Evolutionary conservation across 1,140 invertebrate genomes (phyloP).

Genomic region (Anastrepha ludens): DNA sequence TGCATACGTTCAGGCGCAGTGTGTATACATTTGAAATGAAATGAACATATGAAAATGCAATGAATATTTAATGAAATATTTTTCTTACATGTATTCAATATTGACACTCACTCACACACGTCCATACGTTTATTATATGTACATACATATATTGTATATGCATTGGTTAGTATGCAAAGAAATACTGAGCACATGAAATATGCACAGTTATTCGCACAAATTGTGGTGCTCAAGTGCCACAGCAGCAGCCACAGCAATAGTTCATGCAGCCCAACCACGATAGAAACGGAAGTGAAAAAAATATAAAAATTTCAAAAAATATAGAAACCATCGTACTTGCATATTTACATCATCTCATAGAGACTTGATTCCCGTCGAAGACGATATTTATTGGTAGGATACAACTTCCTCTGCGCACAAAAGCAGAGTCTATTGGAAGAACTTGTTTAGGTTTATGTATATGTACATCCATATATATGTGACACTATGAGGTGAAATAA

Average conservation of each 20-base stretch:
- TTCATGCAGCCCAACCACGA: background rate
- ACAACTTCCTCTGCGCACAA: no score
- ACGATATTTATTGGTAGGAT: no score
- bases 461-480: no score
- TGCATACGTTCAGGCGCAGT: slow-evolving; percentile 39
- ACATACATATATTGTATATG: no score
- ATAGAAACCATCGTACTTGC: background rate
- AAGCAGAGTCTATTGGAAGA: no score
- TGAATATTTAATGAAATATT: slow-evolving; percentile 53
- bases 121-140: background rate
- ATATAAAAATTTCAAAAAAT: background rate
- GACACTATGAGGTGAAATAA: no score
- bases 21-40: slow-evolving; percentile 33
- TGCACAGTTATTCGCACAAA: background rate
- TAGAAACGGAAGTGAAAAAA: slow-evolving; percentile 11
- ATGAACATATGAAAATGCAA: slow-evolving; percentile 50
- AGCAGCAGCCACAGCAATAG: background rate
- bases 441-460: no score
- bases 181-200: background rate
- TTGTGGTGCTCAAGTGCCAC: background rate
- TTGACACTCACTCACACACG: slow-evolving; percentile 9
- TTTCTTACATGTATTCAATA: slow-evolving; percentile 53
- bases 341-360: background rate
- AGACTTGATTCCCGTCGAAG: no score
- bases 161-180: no score